Evolutionary conservation across 1,140 invertebrate genomes (phyloP).

Genomic region (Meteorus sp.): DNA sequence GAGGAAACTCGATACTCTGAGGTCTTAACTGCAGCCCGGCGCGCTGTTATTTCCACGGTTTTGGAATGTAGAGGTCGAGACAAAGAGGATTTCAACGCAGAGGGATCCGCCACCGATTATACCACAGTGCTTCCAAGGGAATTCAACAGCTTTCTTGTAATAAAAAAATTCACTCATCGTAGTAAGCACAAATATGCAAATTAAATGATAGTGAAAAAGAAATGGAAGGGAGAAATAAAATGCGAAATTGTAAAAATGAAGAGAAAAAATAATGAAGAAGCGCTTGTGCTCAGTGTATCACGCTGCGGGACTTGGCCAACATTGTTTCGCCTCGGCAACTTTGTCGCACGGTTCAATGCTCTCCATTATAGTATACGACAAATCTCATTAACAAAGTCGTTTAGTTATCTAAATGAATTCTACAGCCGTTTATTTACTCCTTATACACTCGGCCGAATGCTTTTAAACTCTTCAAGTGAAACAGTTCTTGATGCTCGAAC

Average conservation of each 20-base stretch:
- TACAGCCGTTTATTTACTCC: slow-evolving; percentile 43
- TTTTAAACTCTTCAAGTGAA: slow-evolving; percentile 11
- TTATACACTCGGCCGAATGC: slow-evolving; percentile 9
- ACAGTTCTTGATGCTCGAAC: no score
- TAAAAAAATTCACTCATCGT: slow-evolving; percentile 1
- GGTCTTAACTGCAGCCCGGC: slow-evolving; percentile 15
- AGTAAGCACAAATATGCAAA: slow-evolving; percentile 1
- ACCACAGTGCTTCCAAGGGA: background rate
- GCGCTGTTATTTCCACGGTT: slow-evolving; percentile 14
- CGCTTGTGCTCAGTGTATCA: background rate
- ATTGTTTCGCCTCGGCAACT: slow-evolving; percentile 9
- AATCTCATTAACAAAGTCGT: slow-evolving; percentile 56
- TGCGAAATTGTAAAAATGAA: slow-evolving; percentile 1
- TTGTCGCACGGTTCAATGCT: slow-evolving; percentile 4
- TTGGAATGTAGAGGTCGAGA: slow-evolving; percentile 14
- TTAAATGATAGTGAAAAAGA: no score
- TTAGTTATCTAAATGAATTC: slow-evolving; percentile 56
- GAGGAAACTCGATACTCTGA: slow-evolving; percentile 22
- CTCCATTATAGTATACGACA: slow-evolving; percentile 42
- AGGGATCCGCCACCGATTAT: slow-evolving; percentile 7
- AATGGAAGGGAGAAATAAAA: no score
- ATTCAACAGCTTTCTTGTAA: background rate
- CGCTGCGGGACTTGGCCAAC: background rate
- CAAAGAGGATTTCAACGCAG: slow-evolving; percentile 5
- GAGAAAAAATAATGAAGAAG: background rate